These are phyloP conservation scores for Aurelia coerulea DNA, from an alignment of 30 jellyfish, hydroid and myxozoan species.

Conservation along the genomic window DNA sequence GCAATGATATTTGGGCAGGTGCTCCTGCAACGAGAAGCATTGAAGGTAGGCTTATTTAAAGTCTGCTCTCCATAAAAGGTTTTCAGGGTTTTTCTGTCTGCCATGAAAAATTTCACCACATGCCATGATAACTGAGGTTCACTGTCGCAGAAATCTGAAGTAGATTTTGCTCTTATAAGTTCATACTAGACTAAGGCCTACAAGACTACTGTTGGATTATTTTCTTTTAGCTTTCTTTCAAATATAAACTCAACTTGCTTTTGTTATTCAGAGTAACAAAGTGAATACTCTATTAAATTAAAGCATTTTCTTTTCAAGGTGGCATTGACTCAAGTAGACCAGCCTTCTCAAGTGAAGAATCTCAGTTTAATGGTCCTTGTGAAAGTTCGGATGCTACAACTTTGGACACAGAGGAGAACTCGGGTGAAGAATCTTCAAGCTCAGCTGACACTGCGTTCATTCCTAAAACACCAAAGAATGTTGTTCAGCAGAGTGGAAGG, in stretches of 20 bases:
- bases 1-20: constrained; percentile 35
- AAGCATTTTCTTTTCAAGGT: background rate
- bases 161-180: too few species aligned
- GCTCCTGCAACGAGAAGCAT: constrained; percentile 30
- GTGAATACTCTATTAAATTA: background rate
- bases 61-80: background rate
- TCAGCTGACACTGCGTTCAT: background rate
- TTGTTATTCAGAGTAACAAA: too few species aligned
- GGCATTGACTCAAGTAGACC: constrained; percentile 9
- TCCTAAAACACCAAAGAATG: too few species aligned
- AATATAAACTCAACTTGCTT: too few species aligned
- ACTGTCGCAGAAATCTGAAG: too few species aligned
- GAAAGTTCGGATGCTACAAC: too few species aligned
- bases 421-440: constrained; percentile 14
- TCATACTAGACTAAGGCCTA: too few species aligned
- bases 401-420: background rate
- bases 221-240: too few species aligned
- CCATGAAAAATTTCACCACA: constrained; percentile 36
- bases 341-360: constrained; percentile 6
- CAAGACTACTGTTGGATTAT: too few species aligned
- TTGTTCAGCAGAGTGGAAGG: constrained; percentile 20
- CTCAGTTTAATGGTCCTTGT: background rate
- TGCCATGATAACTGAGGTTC: too few species aligned
- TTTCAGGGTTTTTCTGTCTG: constrained; percentile 19
- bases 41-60: constrained; percentile 4